Base-by-base conservation (phyloP, 2,797 vertebrate species). In the Darevskia nairensis region DNA sequence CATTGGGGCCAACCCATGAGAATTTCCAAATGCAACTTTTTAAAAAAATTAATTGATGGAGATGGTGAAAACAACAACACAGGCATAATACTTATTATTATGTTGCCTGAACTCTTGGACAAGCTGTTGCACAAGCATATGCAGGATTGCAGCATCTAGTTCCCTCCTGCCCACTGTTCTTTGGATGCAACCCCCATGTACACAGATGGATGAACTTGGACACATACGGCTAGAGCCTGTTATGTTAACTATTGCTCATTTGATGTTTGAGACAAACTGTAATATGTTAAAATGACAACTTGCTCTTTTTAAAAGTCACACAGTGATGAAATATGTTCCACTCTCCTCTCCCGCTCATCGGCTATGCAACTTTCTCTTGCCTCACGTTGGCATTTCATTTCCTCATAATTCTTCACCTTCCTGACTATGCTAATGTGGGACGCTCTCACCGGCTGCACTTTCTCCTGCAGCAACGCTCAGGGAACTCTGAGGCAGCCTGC, bases 221-320 rank as follows among this genome's bases (percentile, higher is more conserved):
- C 41, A 39, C 41, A 55, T 32, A 32, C 25, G 46, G 68, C 39
- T 29, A 80, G 41, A 80, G 71, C 83, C n/a, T 68, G 78, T 81
- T 76, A 74, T 85, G 88, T 85, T 89, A 89, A 85, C 83, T 81
- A 89, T 85, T 85, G 88, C 88, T 89, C 83, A 76, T 76, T 55
- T 89, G 83, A 89, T 85, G 78, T 39, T 59, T 3, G 79, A 81
- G 88, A 89, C 71, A 89, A 85, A 85, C 88, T 75, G 78, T 41
- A 89, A 76, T 89, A 89, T 81, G 78, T 89, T 89, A 89, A 81
- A 68, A 29, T 89, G 88, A 89, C 88, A 89, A 35, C 83, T 81
- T 81, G 88, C 78, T 89, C 88, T 89, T 89, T 89, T 76, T 35
- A 81, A 89, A 89, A 89, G 88, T 85, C 88, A 89, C 78, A 41